phyloP scores from a whole-genome alignment of 2,113 vertebrate species.

The Xiphorhynchus elegans region DNA sequence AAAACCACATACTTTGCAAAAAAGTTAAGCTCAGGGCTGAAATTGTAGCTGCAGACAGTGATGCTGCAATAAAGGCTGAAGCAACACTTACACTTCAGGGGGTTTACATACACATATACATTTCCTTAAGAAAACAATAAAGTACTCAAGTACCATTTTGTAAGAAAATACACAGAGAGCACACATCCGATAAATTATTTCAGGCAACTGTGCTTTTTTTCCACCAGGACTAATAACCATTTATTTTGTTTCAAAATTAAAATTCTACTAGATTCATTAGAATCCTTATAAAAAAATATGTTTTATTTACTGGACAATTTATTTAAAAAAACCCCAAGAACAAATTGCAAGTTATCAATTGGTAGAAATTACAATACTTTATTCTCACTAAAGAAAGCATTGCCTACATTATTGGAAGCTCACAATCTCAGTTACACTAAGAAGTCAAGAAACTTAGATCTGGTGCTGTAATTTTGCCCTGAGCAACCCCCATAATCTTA shows the following conservation, averaged over 20 bases:
- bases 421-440: not conserved
- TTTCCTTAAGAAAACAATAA: slow-evolving; percentile 5
- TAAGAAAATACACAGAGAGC: not conserved
- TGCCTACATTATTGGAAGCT: not conserved
- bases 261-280: not conserved
- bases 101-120: not conserved
- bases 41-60: slow-evolving; percentile 25
- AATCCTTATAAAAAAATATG: not conserved
- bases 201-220: not conserved
- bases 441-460: not conserved
- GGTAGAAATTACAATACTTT: not conserved
- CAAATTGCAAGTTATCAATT: not conserved
- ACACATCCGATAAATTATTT: not conserved
- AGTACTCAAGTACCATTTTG: not conserved
- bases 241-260: slow-evolving; percentile 10
- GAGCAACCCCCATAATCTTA: not conserved
- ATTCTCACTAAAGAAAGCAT: not conserved
- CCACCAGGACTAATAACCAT: not conserved
- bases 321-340: not conserved
- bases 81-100: not conserved
- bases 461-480: not conserved
- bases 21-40: slow-evolving; percentile 55
- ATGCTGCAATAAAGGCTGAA: slow-evolving; percentile 21
- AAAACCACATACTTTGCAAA: slow-evolving; percentile 58
- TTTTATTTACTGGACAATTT: not conserved